phyloP scores from a whole-genome alignment of 2,797 vertebrate genomes.

The Astyanax mexicanus region DNA sequence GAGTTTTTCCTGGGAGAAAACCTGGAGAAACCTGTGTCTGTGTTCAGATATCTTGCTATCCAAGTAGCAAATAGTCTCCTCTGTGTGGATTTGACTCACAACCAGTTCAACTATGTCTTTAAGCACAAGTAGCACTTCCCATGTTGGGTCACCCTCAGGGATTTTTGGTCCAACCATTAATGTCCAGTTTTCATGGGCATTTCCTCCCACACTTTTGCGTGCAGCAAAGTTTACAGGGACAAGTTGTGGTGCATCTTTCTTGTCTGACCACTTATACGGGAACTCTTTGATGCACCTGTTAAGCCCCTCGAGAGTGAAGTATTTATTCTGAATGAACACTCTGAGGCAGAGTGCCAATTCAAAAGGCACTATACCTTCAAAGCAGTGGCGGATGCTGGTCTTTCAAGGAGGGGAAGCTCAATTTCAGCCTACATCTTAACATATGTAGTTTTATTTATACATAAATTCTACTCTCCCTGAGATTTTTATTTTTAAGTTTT shows the following conservation, averaged over 20 bases:
- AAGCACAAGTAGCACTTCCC: slow-evolving; percentile 38
- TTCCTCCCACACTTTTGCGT: slow-evolving; percentile 30
- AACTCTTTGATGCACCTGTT: slow-evolving; percentile 51
- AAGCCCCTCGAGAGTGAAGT: slow-evolving; percentile 49
- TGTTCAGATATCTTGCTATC: slow-evolving; percentile 44
- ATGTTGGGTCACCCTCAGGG: slow-evolving; percentile 37
- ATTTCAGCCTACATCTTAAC: too few species aligned
- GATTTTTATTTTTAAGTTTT: too few species aligned
- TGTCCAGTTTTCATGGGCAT: slow-evolving; percentile 45
- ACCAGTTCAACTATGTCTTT: slow-evolving; percentile 50
- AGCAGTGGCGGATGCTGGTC: too few species aligned
- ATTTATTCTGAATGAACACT: slow-evolving; percentile 37
- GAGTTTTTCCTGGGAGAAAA: slow-evolving; percentile 38
- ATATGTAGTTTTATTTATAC: too few species aligned
- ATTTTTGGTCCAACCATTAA: slow-evolving; percentile 46
- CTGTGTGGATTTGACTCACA: slow-evolving; percentile 30
- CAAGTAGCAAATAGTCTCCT: slow-evolving; percentile 32
- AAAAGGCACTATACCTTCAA: slow-evolving; percentile 35
- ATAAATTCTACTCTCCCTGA: too few species aligned
- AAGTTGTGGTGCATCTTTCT: slow-evolving; percentile 45
- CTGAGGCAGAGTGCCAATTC: slow-evolving; percentile 5
- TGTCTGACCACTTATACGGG: slow-evolving; percentile 48
- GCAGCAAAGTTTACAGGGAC: slow-evolving; percentile 43
- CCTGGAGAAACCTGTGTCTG: slow-evolving; percentile 34
- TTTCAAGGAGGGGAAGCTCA: too few species aligned